Conservation (phyloP, 2,797 vertebrate species). For the Cyclopterus lumpus region DNA sequence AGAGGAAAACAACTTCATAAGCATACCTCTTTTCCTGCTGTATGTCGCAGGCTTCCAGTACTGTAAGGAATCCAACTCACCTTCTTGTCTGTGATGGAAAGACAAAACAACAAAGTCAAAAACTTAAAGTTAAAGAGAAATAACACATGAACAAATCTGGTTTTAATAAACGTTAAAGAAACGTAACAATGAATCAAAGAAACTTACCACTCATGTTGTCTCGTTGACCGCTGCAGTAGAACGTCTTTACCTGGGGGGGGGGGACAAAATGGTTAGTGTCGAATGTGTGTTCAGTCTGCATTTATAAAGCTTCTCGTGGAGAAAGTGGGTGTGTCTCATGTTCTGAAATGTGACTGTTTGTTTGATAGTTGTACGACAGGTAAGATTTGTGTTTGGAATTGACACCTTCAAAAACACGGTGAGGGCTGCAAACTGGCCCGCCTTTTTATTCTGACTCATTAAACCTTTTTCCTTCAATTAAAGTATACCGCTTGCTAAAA, state of each 20-base stretch:
- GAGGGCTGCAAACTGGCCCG: not conserved
- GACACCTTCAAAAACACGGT: not conserved
- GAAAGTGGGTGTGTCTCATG: constrained; percentile 3
- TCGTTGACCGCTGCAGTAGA: not conserved
- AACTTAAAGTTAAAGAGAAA: not conserved
- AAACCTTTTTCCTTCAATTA: not conserved
- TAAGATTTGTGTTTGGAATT: constrained; percentile 11
- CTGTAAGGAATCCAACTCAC: constrained; percentile 35
- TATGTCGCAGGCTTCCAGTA: not conserved
- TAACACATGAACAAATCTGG: not conserved
- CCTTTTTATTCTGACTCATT: not conserved
- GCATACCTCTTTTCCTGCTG: not conserved
- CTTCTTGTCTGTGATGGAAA: rapidly evolving
- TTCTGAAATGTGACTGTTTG: not conserved
- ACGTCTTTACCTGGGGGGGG: not conserved
- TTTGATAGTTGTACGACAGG: constrained; percentile 11
- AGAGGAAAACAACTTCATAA: not conserved
- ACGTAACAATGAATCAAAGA: not conserved
- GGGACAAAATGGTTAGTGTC: not conserved
- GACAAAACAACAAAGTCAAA: not conserved
- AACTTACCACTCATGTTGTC: constrained; percentile 64
- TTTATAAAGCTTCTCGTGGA: constrained; percentile 40
- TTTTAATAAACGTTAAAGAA: not conserved
- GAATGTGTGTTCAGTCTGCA: constrained; percentile 8
- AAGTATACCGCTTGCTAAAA: not conserved